Evolutionary conservation across 2,888 invertebrate species (phyloP), one percentile per base, ranked within the genome.

Genomic region (Cataglyphis livida): DNA sequence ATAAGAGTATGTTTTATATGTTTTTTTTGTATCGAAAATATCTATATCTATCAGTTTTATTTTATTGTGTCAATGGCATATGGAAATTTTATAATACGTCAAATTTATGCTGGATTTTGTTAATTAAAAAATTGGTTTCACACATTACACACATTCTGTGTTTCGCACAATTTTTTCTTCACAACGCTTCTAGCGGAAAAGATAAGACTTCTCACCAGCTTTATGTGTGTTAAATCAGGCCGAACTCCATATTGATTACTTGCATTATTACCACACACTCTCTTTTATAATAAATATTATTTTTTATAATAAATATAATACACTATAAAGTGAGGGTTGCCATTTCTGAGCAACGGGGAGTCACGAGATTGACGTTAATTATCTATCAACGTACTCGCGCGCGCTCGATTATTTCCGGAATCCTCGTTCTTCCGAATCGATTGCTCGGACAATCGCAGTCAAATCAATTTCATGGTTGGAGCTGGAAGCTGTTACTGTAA

Each of bases 381-480:
- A 54, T 68, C 38, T 68, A 54, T 68, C 38, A 54, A 76, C 25
- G 51, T 64, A 51, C 35, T 64, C 25, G 28, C 48, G 18, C 54
- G 68, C 25, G 28, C 51, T 51, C 54, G 68, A 76, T 57, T 76
- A 76, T 66, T 76, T 68, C 68, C 54, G 68, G 68, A 54, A 76
- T 68, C 28, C 38, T 54, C 21, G 28, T 44, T n/a, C 41, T 41
- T 57, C 12, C n/a, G 38, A 51, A 76, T 76, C 54, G 41, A 68
- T 76, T 54, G 68, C 54, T 54, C 54, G 54, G 54, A 57, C 76
- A 57, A 68, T 66, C 41, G 54, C 54, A 76, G 57, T 54, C 68
- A 68, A 76, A 68, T 68, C 68, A 76, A 76, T 76, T 76, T 57
- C 54, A 76, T 68, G 68, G 68, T 41, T 76, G n/a, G 41, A 76